These are phyloP conservation scores for Melanotaenia trifasciata DNA, from an alignment of 2,797 vertebrate genomes.

Conservation along the genomic window DNA sequence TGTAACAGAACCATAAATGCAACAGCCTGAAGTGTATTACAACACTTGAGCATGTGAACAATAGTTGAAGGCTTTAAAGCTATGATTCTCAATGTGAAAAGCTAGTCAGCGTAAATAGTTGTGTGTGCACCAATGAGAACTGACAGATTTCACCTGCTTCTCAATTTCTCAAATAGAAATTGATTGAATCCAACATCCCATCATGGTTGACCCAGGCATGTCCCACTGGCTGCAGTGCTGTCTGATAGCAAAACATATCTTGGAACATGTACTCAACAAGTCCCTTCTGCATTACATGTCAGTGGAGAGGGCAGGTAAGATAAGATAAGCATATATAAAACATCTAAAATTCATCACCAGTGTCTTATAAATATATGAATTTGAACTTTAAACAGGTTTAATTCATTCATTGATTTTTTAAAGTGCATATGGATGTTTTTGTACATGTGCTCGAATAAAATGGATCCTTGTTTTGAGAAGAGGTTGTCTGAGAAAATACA, in stretches of 20 bases:
- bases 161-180: slow-evolving; percentile 37
- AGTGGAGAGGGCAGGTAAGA: slow-evolving; percentile 1
- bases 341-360: not conserved
- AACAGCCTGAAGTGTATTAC: slow-evolving; percentile 19
- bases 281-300: slow-evolving; percentile 28
- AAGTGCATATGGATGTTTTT: not conserved
- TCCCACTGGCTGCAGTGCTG: slow-evolving; percentile 25
- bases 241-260: slow-evolving; percentile 39
- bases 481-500: not conserved
- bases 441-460: too few relatives aligned
- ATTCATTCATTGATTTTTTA: not conserved
- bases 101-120: slow-evolving; percentile 5
- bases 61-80: slow-evolving; percentile 7
- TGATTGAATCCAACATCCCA: slow-evolving; percentile 58
- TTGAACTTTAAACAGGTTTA: not conserved
- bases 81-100: slow-evolving; percentile 29
- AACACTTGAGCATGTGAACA: not conserved
- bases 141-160: slow-evolving; percentile 54
- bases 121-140: slow-evolving; percentile 18
- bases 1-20: slow-evolving; percentile 28
- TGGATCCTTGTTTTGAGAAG: slow-evolving; percentile 1
- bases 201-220: slow-evolving; percentile 57
- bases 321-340: not conserved
- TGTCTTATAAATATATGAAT: not conserved
- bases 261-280: slow-evolving; percentile 31